Evolutionary conservation across 2,888 invertebrate genomes (phyloP), one percentile per base, ranked within the genome.

Genomic region (Pristionchus exspectatus): DNA sequence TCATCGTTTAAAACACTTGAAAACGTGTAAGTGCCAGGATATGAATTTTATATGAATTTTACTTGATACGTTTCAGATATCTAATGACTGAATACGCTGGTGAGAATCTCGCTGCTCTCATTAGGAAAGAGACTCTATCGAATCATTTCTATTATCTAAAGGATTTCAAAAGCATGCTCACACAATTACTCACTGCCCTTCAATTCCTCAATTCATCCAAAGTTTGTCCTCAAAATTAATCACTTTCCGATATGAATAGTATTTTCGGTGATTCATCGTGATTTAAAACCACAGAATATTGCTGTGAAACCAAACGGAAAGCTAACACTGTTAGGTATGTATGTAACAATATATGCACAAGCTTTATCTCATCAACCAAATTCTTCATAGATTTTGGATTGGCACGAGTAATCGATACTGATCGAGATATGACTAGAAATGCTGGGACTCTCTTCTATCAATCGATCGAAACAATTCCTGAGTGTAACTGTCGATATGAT

Each of bases 231-330:
- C 9, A 50, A 50, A 21, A 44, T 24, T 2, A 10, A 38, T 77
- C 1, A 44, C 24, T n/a, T 12, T 44, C 24, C 10, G 38, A 33
- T 33, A 12, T 44, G 21, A 44, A 5, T 50, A 18, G 9, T 7
- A 74, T 77, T n/a, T 77, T 12, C 50, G 77, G 77, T 77, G n/a
- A 77, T 77, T 77, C 77, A 77, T 77, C 77, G 77, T n/a, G 77
- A 77, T 77, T n/a, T 77, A 7, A 77, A 77, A 77, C 77, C 77
- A 44, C 77, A 77, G 44, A 77, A 77, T 21, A 77, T 77, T n/a
- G 77, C 77, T 16, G 3, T 77, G 44, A 44, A 77, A 21, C 18
- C 50, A 44, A 38, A n/a, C 24, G 77, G 77, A 5, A 77, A 77
- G 44, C 50, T 77, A 0, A 77, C 77, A 24, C 77, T 77, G 21